These are phyloP conservation scores for Channa argus DNA, from an alignment of 2,113 vertebrate genomes.

Conservation along the genomic window DNA sequence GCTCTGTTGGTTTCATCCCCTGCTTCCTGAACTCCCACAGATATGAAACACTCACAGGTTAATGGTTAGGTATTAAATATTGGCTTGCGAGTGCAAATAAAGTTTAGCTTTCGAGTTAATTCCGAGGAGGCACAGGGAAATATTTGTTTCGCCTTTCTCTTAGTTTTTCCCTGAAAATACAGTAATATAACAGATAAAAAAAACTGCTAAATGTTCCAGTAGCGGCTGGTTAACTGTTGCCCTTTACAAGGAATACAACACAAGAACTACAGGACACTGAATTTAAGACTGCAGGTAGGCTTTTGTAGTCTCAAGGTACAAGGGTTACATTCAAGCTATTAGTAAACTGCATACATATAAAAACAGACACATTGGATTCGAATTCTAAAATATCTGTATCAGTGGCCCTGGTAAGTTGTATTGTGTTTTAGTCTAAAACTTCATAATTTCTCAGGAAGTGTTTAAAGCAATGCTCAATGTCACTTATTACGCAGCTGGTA, in stretches of 20 bases:
- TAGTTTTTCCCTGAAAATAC: conserved; percentile 17
- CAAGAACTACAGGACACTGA: neutral
- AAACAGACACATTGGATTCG: no score
- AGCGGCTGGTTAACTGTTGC: conserved; percentile 3
- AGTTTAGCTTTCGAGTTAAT: conserved; percentile 23
- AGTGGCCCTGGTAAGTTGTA: no score
- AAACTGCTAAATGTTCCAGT: neutral
- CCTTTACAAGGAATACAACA: neutral
- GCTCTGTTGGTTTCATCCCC: neutral
- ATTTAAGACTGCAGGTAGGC: neutral
- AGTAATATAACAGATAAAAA: conserved; percentile 5
- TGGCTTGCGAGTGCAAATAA: neutral
- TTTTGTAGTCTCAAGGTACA: neutral
- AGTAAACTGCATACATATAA: no score
- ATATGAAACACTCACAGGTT: conserved; percentile 16
- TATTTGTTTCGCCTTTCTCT: conserved; percentile 20
- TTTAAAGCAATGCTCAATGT: no score
- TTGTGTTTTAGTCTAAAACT: no score
- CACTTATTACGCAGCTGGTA: no score
- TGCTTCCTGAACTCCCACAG: conserved; percentile 7
- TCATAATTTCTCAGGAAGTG: no score
- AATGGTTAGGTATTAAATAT: conserved; percentile 25
- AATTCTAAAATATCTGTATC: no score
- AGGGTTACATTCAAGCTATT: no score
- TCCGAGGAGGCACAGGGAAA: conserved; percentile 3